Conservation (phyloP, 2,113 vertebrate species). For the Macaca nemestrina region DNA sequence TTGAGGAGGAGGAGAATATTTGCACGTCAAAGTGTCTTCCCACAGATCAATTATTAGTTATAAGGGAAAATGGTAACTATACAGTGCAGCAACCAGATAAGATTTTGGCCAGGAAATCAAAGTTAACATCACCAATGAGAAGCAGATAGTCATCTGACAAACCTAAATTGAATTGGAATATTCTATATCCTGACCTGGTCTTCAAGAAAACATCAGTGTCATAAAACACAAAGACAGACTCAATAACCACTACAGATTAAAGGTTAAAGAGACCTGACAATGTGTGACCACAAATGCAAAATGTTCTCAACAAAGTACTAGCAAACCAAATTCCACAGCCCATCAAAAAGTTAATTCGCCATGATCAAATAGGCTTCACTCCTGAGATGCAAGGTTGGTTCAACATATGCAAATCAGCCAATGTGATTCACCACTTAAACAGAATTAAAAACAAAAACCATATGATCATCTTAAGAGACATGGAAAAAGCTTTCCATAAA, state of each 20-base stretch:
- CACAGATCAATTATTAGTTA: neutral
- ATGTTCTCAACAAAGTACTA: too few relatives aligned
- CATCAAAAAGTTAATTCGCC: too few relatives aligned
- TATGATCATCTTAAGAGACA: too few relatives aligned
- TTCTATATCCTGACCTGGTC: neutral
- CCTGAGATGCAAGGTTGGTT: too few relatives aligned
- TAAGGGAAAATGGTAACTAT: neutral
- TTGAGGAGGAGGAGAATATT: neutral
- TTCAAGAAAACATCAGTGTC: neutral
- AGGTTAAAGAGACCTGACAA: neutral
- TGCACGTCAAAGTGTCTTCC: neutral
- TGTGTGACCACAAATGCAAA: neutral
- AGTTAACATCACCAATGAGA: neutral
- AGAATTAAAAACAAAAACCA: too few relatives aligned
- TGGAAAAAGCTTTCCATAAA: too few relatives aligned
- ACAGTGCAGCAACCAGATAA: neutral
- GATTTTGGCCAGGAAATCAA: neutral
- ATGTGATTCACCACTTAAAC: too few relatives aligned
- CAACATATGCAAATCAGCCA: too few relatives aligned
- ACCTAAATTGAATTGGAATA: neutral
- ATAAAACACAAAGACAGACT: neutral
- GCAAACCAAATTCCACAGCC: too few relatives aligned
- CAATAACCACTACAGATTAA: neutral
- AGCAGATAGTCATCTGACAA: neutral
- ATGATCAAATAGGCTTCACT: too few relatives aligned